Evolutionary conservation across 2,113 vertebrate species (phyloP), one percentile per base, ranked within the genome.

Genomic region (Xenopus laevis): DNA sequence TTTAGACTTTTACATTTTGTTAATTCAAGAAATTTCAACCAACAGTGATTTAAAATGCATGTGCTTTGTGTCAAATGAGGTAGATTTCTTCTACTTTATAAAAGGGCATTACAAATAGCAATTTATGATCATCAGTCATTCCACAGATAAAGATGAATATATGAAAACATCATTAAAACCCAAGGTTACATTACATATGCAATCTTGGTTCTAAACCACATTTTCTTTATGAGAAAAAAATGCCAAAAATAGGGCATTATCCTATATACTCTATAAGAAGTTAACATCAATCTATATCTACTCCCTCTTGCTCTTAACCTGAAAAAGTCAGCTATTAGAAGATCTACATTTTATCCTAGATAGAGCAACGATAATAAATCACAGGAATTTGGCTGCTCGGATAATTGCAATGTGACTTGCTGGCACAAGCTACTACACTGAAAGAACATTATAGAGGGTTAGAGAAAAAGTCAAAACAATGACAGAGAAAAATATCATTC

Each of bases 311-410:
- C 78, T 78, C 84, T 88, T 83, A 88, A 87, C 79, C 80, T 84
- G 79, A 85, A 90, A 92, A 90, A 88, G 88, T 91, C 86, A 85
- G 82, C 84, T 86, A 87, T 92, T 90, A 89, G 78, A 82, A 87
- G 82, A 91, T 93, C 91, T 91, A 88, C 86, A 90, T 91, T 89
- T 91, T 88, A 86, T 88, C 80, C 71, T 40, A 58, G 79, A 82
- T 85, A 81, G 81, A 91, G 89, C 83, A 87, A 88, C 87, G 82
- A 86, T 78, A 86, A 90, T 91, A 88, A 87, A 93, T 93, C 88
- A 91, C 78, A 9, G 15, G 58, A 78, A 15, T 87, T 88, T 84
- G 78, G 45, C 79, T 85, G 72, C 78, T 86, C 64, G 18, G 82
- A 89, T 91, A 92, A 93, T 93, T 91, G 85, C 79, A 78, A 17